Conservation (phyloP, 2,113 vertebrate genomes). For the Maccullochella peelii region DNA sequence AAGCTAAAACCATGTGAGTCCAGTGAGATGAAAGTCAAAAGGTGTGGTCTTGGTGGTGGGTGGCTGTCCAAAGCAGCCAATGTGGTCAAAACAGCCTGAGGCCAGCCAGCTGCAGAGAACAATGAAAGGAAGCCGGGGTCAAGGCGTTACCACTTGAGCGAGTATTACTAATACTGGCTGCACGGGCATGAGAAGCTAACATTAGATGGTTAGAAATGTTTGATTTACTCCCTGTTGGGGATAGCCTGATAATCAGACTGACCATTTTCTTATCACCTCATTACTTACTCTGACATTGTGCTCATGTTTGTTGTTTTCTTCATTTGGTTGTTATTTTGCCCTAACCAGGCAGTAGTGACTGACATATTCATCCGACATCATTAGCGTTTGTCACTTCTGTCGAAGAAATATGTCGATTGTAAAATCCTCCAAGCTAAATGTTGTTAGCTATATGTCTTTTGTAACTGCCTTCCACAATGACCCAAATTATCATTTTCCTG, state of each 20-base stretch:
- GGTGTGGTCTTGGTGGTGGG: slow-evolving; percentile 15
- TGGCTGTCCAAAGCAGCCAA: neutral
- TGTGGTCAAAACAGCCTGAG: slow-evolving; percentile 12
- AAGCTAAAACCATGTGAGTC: slow-evolving; percentile 2
- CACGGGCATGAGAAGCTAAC: neutral
- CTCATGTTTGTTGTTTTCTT: neutral
- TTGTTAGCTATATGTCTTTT: neutral
- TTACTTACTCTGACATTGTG: neutral
- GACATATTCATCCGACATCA: neutral
- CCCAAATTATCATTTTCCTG: neutral
- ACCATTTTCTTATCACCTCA: neutral
- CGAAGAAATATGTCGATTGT: neutral
- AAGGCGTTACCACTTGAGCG: neutral
- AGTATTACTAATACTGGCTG: neutral
- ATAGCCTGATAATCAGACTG: no score
- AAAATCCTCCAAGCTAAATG: neutral
- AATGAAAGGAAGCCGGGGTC: slow-evolving; percentile 20
- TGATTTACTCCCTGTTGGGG: neutral
- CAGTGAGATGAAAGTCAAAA: neutral
- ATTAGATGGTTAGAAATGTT: neutral
- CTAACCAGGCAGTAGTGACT: neutral
- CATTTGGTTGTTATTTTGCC: neutral
- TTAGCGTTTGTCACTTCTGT: neutral
- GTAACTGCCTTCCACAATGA: no score
- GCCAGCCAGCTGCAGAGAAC: slow-evolving; percentile 12